These are phyloP conservation scores for Myiagra hebetior DNA, from an alignment of 2,113 vertebrate species.

Conservation along the genomic window DNA sequence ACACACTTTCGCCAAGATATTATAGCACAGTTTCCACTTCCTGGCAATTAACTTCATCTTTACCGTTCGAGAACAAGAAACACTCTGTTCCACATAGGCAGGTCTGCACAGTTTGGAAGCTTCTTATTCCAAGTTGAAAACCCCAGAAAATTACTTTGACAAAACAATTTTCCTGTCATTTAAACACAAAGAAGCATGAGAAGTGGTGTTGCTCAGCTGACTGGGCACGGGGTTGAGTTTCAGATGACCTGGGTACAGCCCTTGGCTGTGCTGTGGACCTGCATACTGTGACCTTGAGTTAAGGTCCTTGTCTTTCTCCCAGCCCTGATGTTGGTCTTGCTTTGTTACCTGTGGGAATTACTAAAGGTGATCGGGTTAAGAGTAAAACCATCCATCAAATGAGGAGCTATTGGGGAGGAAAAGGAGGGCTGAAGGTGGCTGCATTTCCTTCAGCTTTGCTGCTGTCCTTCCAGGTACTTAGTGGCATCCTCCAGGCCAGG, in stretches of 20 bases:
- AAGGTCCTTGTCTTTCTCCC: neutral
- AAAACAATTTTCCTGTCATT: neutral
- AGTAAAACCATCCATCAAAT: neutral
- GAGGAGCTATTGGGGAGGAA: neutral
- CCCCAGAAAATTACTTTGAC: neutral
- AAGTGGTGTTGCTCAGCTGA: neutral
- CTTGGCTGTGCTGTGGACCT: neutral
- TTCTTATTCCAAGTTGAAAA: neutral
- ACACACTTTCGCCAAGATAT: neutral
- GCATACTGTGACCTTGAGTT: neutral
- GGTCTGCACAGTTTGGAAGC: neutral
- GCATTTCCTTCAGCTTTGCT: neutral
- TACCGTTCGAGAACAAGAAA: neutral
- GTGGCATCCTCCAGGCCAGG: neutral
- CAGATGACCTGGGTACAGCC: neutral
- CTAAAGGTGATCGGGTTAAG: neutral
- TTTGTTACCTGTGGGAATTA: neutral
- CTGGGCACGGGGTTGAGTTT: neutral
- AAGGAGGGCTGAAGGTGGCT: neutral
- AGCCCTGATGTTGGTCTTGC: neutral
- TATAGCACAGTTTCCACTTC: conserved; percentile 17
- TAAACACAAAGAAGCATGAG: neutral
- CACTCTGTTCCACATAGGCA: neutral
- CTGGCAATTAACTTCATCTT: neutral
- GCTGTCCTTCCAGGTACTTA: neutral